Conservation (phyloP, 2,888 invertebrate genomes). For the Nemotelus nigrinus region DNA sequence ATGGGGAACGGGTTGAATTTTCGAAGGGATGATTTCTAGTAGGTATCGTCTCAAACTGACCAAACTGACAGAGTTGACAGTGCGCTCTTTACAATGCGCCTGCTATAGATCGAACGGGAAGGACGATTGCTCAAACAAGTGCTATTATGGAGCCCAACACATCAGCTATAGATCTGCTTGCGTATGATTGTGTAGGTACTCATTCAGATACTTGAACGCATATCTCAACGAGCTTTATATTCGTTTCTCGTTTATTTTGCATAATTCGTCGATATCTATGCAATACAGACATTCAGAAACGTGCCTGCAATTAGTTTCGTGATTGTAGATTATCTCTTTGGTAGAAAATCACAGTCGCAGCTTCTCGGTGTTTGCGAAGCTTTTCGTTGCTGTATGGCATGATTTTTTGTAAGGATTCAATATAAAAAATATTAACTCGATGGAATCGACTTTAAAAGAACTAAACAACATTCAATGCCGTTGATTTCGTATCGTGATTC, state of each 20-base stretch:
- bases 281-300: constrained; percentile 33
- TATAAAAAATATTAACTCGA: too few species aligned
- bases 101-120: neutral
- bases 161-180: too few species aligned
- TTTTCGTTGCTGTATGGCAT: too few species aligned
- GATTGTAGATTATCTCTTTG: constrained; percentile 42
- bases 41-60: neutral
- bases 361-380: too few species aligned
- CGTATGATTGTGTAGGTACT: neutral
- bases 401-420: too few species aligned
- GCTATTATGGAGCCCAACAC: neutral
- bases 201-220: neutral
- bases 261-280: constrained; percentile 48
- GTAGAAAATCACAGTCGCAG: neutral
- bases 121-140: constrained; percentile 1
- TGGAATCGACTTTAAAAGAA: too few species aligned
- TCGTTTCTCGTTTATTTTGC: constrained; percentile 38
- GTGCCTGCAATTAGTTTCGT: constrained; percentile 46
- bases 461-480: too few species aligned
- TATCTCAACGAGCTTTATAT: constrained; percentile 10
- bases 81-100: too few species aligned
- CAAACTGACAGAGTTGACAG: neutral
- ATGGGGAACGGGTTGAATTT: constrained; percentile 46
- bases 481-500: too few species aligned
- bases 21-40: constrained; percentile 6